These are phyloP conservation scores for Lamprologus tigripictilis DNA, from an alignment of 2,113 vertebrate species.

Conservation along the genomic window DNA sequence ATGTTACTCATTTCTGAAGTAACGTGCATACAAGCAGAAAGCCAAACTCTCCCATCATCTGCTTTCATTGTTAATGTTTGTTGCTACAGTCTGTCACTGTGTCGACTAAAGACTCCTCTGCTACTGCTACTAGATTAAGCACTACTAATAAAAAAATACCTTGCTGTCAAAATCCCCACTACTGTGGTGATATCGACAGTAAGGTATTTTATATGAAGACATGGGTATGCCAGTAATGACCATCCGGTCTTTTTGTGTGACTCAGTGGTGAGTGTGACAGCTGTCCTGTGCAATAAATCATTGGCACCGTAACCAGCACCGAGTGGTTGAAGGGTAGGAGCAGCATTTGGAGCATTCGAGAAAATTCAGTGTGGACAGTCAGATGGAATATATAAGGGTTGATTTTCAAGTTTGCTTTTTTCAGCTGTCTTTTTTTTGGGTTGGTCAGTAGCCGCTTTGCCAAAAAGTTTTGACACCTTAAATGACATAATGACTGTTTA, in stretches of 20 bases:
- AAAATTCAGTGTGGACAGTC: not conserved
- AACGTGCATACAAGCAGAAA: not conserved
- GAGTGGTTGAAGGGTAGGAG: not conserved
- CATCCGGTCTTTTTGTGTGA: not conserved
- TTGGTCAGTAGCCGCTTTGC: not conserved
- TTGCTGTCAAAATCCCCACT: not conserved
- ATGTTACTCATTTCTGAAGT: not conserved
- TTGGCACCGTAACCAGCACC: not conserved
- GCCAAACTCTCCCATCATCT: not conserved
- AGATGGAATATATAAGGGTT: not conserved
- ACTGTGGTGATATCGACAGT: not conserved
- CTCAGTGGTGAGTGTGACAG: not conserved
- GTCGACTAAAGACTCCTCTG: not conserved
- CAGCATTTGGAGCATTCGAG: not conserved
- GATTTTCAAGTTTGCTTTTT: not conserved
- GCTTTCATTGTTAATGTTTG: not conserved
- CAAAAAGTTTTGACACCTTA: not conserved
- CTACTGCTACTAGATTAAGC: not conserved
- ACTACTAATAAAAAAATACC: not conserved
- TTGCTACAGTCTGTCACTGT: not conserved
- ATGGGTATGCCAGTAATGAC: not conserved
- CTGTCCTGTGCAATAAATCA: not conserved
- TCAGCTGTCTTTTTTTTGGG: not conserved
- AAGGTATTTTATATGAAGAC: not conserved
- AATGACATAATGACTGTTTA: not conserved